These are phyloP conservation scores for Ennomos quercinarius DNA, from an alignment of 2,888 invertebrate species.

Conservation along the genomic window DNA sequence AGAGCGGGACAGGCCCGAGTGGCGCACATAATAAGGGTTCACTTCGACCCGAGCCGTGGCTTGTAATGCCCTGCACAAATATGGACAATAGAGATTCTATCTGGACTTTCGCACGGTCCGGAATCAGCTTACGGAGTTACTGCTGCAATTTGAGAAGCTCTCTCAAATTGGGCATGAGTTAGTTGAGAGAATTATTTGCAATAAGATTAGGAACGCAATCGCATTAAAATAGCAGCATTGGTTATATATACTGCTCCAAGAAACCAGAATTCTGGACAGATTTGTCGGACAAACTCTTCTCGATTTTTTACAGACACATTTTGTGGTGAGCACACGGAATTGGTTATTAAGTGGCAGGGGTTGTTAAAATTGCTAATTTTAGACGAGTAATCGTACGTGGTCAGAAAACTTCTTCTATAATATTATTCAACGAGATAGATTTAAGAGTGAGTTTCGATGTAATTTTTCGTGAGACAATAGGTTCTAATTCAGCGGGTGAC, in stretches of 20 bases:
- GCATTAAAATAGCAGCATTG: constrained; percentile 24
- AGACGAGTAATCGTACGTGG: constrained; percentile 8
- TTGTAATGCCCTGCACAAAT: constrained; percentile 63
- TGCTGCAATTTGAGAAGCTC: constrained; percentile 52
- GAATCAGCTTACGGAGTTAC: constrained; percentile 54
- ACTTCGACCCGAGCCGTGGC: constrained; percentile 67
- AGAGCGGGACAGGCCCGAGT: constrained; percentile 51
- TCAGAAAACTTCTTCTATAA: constrained; percentile 7
- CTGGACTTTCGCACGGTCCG: constrained; percentile 69
- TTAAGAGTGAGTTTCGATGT: constrained; percentile 25
- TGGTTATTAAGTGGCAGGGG: background rate
- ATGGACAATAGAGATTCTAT: constrained; percentile 69
- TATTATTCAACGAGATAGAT: constrained; percentile 23
- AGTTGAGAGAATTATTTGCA: constrained; percentile 26
- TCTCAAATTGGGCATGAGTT: constrained; percentile 44
- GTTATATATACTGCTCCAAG: constrained; percentile 18
- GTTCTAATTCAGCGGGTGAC: constrained; percentile 42
- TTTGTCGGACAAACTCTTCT: too few relatives aligned
- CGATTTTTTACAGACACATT: constrained; percentile 1
- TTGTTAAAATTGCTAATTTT: constrained; percentile 6
- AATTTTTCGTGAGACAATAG: constrained; percentile 41
- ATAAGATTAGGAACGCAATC: constrained; percentile 20
- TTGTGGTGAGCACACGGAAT: background rate
- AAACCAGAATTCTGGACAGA: constrained; percentile 18
- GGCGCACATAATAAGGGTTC: constrained; percentile 66